These are phyloP conservation scores for Lampris incognitus DNA, from an alignment of 2,113 vertebrate species.

Conservation along the genomic window DNA sequence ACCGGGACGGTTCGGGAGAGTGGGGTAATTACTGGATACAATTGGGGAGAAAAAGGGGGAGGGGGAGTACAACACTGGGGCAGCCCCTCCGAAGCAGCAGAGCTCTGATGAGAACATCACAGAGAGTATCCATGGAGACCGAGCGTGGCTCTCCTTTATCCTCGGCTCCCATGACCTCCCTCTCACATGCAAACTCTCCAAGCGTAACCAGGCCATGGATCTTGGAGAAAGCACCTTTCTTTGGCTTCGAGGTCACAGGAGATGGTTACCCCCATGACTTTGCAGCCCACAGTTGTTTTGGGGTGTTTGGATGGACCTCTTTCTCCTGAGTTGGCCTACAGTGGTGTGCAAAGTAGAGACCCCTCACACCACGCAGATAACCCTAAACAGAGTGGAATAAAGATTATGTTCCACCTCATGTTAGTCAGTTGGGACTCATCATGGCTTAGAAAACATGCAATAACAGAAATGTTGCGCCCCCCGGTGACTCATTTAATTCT, in stretches of 20 bases:
- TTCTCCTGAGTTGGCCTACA: neutral
- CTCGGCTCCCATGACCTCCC: neutral
- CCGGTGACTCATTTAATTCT: no score
- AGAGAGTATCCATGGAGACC: neutral
- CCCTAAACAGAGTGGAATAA: neutral
- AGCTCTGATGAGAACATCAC: conserved; percentile 44
- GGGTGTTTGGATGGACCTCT: neutral
- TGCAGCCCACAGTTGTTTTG: neutral
- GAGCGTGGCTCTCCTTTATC: conserved; percentile 18
- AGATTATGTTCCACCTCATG: neutral
- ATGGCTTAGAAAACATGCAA: no score
- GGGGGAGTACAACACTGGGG: conserved; percentile 12
- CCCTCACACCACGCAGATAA: neutral
- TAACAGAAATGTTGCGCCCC: no score
- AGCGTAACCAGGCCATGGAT: no score
- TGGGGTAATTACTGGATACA: no score
- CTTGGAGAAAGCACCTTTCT: neutral
- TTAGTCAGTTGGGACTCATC: no score
- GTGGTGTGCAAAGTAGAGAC: neutral
- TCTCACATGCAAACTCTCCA: neutral
- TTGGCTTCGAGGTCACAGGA: neutral
- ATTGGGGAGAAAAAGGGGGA: no score
- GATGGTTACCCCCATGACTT: neutral
- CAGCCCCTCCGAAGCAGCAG: conserved; percentile 10
- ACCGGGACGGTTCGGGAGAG: no score